These are phyloP conservation scores for Oreonectes daqikongensis DNA, from an alignment of 2,797 vertebrate genomes.

Conservation along the genomic window DNA sequence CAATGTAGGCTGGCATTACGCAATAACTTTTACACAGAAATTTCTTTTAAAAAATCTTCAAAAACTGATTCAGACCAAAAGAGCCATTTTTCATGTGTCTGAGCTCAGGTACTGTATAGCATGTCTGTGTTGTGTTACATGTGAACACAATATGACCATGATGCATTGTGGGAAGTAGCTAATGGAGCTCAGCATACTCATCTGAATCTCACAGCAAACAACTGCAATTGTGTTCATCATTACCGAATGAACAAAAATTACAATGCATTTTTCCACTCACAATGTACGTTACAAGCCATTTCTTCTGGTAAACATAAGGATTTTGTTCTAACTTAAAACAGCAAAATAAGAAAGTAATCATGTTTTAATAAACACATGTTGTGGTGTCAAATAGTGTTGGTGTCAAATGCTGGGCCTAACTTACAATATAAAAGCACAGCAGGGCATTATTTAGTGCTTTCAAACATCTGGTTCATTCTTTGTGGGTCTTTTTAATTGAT, in stretches of 20 bases:
- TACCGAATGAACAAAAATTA: slow-evolving; percentile 3
- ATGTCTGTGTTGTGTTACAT: not conserved
- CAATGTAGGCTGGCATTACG: not conserved
- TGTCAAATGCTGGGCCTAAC: slow-evolving; percentile 29
- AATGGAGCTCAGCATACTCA: slow-evolving; percentile 1
- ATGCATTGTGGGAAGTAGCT: not conserved
- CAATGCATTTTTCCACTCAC: not conserved
- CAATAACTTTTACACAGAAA: not conserved
- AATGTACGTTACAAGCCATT: not conserved
- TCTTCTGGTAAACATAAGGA: slow-evolving; percentile 11
- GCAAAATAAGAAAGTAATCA: not conserved
- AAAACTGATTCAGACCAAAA: too few relatives aligned
- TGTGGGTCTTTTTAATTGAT: not conserved
- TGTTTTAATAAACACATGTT: slow-evolving; percentile 33
- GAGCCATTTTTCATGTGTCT: not conserved
- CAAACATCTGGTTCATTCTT: slow-evolving; percentile 44
- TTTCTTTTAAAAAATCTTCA: too few relatives aligned
- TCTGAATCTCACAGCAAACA: not conserved
- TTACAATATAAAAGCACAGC: slow-evolving; percentile 34
- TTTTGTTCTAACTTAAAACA: not conserved
- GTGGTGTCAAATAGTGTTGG: slow-evolving; percentile 31
- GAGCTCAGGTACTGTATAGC: not conserved
- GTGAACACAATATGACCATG: not conserved
- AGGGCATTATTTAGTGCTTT: slow-evolving; percentile 22
- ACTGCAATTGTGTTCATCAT: not conserved